Percentiles rank a stretch among this genome's conserved stretches.
Evolutionary conservation across 2,888 invertebrate species (phyloP).

Genomic region (Drosophila tripunctata): DNA sequence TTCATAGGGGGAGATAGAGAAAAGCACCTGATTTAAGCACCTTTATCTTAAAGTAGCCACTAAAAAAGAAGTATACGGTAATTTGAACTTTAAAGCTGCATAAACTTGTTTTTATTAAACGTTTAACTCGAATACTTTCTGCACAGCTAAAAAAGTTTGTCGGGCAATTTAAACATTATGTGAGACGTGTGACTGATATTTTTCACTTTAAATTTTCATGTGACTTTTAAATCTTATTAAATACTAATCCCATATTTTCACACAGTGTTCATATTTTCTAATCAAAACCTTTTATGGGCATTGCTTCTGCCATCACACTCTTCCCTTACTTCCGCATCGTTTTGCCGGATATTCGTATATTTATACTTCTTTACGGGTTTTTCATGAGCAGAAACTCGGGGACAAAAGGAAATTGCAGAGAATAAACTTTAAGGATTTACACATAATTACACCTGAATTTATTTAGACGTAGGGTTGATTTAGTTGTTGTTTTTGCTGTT

Average conservation of each 20-base stretch:
- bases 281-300: slow-evolving; percentile 20
- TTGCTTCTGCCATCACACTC: not conserved
- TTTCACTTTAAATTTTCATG: too few relatives aligned
- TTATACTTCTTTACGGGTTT: slow-evolving; percentile 36
- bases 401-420: slow-evolving; percentile 31
- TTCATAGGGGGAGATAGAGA: not conserved
- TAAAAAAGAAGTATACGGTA: slow-evolving; percentile 1
- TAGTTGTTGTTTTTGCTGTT: slow-evolving; percentile 22
- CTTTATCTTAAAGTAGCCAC: slow-evolving; percentile 7
- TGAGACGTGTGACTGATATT: too few relatives aligned
- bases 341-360: slow-evolving; percentile 42
- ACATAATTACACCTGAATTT: slow-evolving; percentile 64
- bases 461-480: slow-evolving; percentile 40
- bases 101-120: not conserved
- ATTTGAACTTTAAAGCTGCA: not conserved
- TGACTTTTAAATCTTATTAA: slow-evolving; percentile 9
- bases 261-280: slow-evolving; percentile 33
- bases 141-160: not conserved
- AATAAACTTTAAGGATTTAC: slow-evolving; percentile 66
- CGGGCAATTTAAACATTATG: too few relatives aligned
- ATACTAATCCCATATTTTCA: slow-evolving; percentile 6
- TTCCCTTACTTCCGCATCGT: slow-evolving; percentile 9
- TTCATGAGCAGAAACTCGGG: slow-evolving; percentile 18
- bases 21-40: slow-evolving; percentile 4
- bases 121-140: not conserved